Conservation (phyloP, 2,888 invertebrate genomes). For the Campaea margaritaria region DNA sequence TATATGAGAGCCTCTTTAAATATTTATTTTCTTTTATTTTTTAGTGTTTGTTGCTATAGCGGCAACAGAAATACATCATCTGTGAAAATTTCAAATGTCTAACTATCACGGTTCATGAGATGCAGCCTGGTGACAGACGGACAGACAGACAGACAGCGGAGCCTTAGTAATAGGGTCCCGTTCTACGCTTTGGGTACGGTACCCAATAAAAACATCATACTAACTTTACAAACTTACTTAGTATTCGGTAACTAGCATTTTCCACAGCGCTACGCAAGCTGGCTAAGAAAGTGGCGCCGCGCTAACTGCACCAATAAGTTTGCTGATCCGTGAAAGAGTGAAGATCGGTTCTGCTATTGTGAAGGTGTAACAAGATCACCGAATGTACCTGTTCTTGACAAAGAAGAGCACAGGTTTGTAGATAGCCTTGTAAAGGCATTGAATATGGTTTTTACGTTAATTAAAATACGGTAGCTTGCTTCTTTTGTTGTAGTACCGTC, state of each 20-base stretch:
- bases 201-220: constrained; percentile 33
- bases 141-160: too few relatives aligned
- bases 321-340: constrained; percentile 64
- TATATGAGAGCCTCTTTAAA: too few relatives aligned
- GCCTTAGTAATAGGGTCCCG: too few relatives aligned
- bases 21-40: too few relatives aligned
- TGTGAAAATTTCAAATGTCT: too few relatives aligned
- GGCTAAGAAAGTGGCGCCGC: constrained; percentile 3
- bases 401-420: constrained; percentile 66
- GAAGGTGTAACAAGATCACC: constrained; percentile 76
- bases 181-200: too few relatives aligned
- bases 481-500: too few relatives aligned
- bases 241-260: background rate
- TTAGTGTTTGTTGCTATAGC: too few relatives aligned
- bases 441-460: constrained; percentile 36
- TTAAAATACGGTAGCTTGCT: constrained; percentile 29
- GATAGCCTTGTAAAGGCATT: constrained; percentile 56
- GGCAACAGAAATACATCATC: too few relatives aligned
- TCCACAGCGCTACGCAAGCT: background rate
- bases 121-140: too few relatives aligned
- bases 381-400: constrained; percentile 74
- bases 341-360: constrained; percentile 63
- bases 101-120: too few relatives aligned
- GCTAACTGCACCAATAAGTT: constrained; percentile 37
- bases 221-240: constrained; percentile 13